Conservation (phyloP, 2,797 vertebrate genomes). For the Anguilla marmorata region DNA sequence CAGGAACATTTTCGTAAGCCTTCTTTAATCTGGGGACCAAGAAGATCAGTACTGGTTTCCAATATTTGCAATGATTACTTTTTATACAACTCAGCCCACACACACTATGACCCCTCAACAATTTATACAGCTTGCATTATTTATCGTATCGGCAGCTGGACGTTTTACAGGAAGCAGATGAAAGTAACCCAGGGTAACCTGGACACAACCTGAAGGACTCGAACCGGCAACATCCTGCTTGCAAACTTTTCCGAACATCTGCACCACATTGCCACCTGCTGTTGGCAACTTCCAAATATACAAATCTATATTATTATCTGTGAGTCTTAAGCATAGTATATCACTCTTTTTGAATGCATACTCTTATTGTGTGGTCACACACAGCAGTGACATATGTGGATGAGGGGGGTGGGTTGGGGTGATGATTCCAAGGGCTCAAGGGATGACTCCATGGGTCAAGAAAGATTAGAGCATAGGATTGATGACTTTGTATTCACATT, state of each 20-base stretch:
- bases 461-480: too few relatives aligned
- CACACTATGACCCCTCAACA: neutral
- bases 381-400: neutral
- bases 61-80: neutral
- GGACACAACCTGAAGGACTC: neutral
- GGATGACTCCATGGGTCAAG: too few relatives aligned
- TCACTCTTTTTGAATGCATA: neutral
- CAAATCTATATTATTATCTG: neutral
- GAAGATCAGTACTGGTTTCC: neutral
- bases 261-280: constrained; percentile 19
- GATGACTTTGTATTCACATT: too few relatives aligned
- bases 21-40: neutral
- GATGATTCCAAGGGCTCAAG: neutral
- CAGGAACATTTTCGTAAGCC: neutral
- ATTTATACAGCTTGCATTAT: neutral
- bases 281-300: neutral
- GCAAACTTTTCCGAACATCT: neutral
- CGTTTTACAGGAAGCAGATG: neutral
- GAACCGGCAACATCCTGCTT: neutral
- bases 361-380: neutral
- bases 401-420: neutral
- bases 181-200: neutral
- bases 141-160: neutral
- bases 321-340: neutral
- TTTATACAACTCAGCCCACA: neutral